Percentiles rank a stretch among this genome's conserved stretches.
phyloP scores from a whole-genome alignment of 2,797 vertebrate species.

The Epinephelus malabaricus region DNA sequence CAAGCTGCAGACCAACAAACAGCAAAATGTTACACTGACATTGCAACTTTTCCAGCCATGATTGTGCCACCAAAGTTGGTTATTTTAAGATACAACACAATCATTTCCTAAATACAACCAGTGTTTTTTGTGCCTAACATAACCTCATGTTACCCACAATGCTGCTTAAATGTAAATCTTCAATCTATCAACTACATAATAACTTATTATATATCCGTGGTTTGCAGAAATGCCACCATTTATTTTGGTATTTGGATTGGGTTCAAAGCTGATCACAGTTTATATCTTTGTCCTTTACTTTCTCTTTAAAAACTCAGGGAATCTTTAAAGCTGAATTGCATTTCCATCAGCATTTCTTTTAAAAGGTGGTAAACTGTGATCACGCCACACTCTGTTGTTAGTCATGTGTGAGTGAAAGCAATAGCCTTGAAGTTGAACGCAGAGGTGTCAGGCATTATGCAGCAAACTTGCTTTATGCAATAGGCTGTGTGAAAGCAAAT shows the following conservation, averaged over 20 bases:
- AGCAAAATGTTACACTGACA: too few relatives aligned
- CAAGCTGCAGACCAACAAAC: too few relatives aligned
- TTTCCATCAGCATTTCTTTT: not conserved
- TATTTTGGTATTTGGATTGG: not conserved
- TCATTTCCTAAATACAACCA: too few relatives aligned
- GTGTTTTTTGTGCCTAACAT: too few relatives aligned
- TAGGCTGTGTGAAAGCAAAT: constrained; percentile 16
- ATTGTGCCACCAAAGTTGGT: too few relatives aligned
- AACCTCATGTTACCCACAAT: too few relatives aligned
- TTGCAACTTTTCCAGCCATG: too few relatives aligned
- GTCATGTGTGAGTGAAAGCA: constrained; percentile 9
- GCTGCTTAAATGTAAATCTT: too few relatives aligned
- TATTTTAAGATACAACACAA: too few relatives aligned
- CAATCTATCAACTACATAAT: too few relatives aligned
- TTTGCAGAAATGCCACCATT: not conserved
- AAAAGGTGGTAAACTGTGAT: not conserved
- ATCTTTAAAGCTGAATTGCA: not conserved
- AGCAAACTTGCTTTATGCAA: not conserved
- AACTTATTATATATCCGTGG: too few relatives aligned
- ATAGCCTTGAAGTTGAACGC: not conserved
- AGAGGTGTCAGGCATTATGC: constrained; percentile 9
- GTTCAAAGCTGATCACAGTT: not conserved
- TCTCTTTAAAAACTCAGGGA: not conserved
- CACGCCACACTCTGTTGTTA: not conserved
- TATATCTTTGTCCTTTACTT: not conserved